These are phyloP conservation scores for Larimichthys polyactis DNA, from an alignment of 2,113 vertebrate genomes.

Conservation along the genomic window DNA sequence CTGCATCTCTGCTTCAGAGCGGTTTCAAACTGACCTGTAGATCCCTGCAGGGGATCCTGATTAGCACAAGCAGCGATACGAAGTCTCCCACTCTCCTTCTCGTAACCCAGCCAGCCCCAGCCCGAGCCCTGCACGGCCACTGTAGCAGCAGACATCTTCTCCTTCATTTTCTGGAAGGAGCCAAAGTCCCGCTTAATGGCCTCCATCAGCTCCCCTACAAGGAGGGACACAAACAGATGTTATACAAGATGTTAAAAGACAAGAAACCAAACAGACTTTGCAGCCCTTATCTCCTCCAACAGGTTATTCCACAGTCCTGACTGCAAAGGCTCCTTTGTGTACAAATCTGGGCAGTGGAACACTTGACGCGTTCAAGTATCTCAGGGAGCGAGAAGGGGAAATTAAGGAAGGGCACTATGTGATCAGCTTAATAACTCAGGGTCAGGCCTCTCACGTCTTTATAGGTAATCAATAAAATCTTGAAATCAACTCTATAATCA, in stretches of 20 bases:
- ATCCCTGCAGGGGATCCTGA: constrained; percentile 96
- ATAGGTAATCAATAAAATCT: too few species aligned
- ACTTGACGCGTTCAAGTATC: too few species aligned
- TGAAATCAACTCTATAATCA: too few species aligned
- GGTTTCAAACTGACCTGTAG: constrained; percentile 87
- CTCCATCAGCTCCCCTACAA: constrained; percentile 91
- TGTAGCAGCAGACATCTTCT: constrained; percentile 90
- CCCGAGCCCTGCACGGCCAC: constrained; percentile 97
- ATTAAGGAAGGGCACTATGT: too few species aligned
- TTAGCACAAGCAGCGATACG: constrained; percentile 92
- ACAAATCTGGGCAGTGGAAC: too few species aligned
- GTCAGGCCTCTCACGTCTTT: too few species aligned
- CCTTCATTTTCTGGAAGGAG: constrained; percentile 94
- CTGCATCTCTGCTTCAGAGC: not conserved
- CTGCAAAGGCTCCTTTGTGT: too few species aligned
- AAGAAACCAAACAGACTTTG: not conserved
- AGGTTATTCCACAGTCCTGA: too few species aligned
- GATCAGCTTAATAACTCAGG: too few species aligned
- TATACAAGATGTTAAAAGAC: not conserved
- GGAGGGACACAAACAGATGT: constrained; percentile 1
- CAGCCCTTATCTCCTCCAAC: too few species aligned
- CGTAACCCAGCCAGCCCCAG: constrained; percentile 97
- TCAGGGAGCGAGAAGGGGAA: too few species aligned
- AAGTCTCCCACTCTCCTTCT: constrained; percentile 89
- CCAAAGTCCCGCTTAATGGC: constrained; percentile 96